phyloP scores from a whole-genome alignment of 2,888 invertebrate genomes.

The Salpingus planirostris region DNA sequence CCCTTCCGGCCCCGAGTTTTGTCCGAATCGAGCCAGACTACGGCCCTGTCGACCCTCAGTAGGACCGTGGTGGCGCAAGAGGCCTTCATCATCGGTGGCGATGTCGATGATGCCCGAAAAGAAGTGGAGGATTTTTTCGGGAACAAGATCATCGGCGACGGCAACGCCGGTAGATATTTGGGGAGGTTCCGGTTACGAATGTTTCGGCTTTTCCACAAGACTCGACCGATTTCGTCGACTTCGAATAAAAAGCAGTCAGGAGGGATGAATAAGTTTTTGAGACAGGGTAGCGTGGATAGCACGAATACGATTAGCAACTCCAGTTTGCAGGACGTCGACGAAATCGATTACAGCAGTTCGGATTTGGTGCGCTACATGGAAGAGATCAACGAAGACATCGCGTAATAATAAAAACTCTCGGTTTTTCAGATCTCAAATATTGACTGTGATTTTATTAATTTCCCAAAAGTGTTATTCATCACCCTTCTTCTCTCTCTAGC shows the following conservation, averaged over 20 bases:
- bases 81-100: too few relatives aligned
- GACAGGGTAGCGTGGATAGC: conserved; percentile 9
- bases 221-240: background rate
- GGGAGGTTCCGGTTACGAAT: conserved; percentile 15
- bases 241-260: background rate
- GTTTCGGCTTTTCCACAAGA: conserved; percentile 7
- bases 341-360: conserved; percentile 55
- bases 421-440: too few relatives aligned
- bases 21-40: conserved; percentile 3
- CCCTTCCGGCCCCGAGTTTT: conserved; percentile 1
- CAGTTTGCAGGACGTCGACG: conserved; percentile 63
- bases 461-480: too few relatives aligned
- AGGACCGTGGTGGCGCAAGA: background rate
- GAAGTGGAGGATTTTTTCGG: background rate
- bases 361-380: conserved; percentile 63
- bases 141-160: background rate
- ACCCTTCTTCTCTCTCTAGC: too few relatives aligned
- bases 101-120: background rate
- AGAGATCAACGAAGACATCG: conserved; percentile 47
- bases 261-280: too few relatives aligned
- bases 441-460: too few relatives aligned
- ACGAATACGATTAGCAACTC: conserved; percentile 59
- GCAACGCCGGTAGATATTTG: conserved; percentile 1
- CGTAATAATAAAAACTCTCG: too few relatives aligned
- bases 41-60: conserved; percentile 1